Conservation (phyloP, 2,888 invertebrate genomes). For the Drosophila barbarae region DNA sequence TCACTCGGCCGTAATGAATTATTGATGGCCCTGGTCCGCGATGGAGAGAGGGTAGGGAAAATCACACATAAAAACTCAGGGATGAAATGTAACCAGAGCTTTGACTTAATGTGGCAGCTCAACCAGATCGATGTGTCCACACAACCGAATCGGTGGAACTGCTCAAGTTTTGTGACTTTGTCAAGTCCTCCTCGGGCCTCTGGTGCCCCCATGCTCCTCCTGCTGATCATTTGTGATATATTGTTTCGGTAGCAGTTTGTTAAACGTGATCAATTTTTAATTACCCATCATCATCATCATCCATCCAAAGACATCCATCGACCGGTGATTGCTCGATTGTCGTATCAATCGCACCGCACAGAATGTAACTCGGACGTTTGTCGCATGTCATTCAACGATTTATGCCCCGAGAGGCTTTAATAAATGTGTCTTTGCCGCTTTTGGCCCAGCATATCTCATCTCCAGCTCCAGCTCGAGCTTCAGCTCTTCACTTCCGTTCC, state of each 20-base stretch:
- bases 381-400: conserved; percentile 77
- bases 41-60: conserved; percentile 21
- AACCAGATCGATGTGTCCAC: conserved; percentile 39
- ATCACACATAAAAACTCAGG: conserved; percentile 29
- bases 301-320: conserved; percentile 43
- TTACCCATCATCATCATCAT: conserved; percentile 71
- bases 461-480: conserved; percentile 15
- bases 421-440: conserved; percentile 68
- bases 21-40: conserved; percentile 57
- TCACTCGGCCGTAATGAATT: conserved; percentile 69
- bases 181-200: conserved; percentile 49
- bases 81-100: conserved; percentile 45
- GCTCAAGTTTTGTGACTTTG: conserved; percentile 62
- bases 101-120: conserved; percentile 71
- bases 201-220: not conserved
- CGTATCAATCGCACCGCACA: conserved; percentile 69
- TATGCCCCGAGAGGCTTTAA: conserved; percentile 69
- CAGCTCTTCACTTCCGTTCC: conserved; percentile 2
- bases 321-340: conserved; percentile 37
- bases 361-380: conserved; percentile 70
- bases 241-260: conserved; percentile 75
- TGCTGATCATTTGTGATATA: conserved; percentile 59
- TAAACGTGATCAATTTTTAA: conserved; percentile 79
- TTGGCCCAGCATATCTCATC: conserved; percentile 40
- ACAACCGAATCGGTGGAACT: conserved; percentile 44